Evolutionary conservation across 2,797 vertebrate genomes (phyloP).

Genomic region (Catostomus latipinnis): DNA sequence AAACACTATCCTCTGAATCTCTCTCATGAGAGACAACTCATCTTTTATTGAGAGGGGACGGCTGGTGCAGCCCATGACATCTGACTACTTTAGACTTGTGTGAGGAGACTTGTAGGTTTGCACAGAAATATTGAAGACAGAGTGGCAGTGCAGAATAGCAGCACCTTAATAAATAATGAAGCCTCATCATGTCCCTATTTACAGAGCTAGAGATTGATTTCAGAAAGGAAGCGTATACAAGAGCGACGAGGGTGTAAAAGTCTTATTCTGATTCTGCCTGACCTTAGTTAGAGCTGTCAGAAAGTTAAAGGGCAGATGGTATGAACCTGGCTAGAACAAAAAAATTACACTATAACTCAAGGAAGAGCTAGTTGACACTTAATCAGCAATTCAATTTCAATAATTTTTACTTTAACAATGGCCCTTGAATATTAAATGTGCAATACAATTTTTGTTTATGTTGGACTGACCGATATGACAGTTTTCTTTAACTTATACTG

Average conservation of each 20-base stretch:
- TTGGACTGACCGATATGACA: no score
- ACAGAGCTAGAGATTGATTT: conserved; percentile 36
- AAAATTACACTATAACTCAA: conserved; percentile 12
- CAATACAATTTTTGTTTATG: no score
- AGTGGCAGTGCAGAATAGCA: conserved; percentile 41
- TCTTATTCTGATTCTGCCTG: conserved; percentile 27
- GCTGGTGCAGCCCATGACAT: conserved; percentile 28
- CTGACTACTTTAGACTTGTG: conserved; percentile 28
- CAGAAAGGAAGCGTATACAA: conserved; percentile 21
- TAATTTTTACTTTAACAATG: no score
- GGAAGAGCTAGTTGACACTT: neutral
- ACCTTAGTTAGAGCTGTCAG: conserved; percentile 20
- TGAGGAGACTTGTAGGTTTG: conserved; percentile 40
- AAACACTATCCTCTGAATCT: conserved; percentile 19
- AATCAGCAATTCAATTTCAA: neutral
- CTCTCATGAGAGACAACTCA: conserved; percentile 24
- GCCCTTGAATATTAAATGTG: no score
- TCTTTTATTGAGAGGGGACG: conserved; percentile 49
- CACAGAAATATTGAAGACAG: conserved; percentile 48
- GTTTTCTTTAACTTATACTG: no score
- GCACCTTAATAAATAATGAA: conserved; percentile 59
- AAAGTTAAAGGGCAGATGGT: conserved; percentile 6
- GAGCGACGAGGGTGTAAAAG: conserved; percentile 8
- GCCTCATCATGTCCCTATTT: conserved; percentile 52
- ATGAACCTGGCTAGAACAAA: neutral